A percentile compares a stretch with the other conserved stretches of the same genome.
phyloP scores from a whole-genome alignment of 2,113 vertebrate genomes.

The Cynocephalus volans region DNA sequence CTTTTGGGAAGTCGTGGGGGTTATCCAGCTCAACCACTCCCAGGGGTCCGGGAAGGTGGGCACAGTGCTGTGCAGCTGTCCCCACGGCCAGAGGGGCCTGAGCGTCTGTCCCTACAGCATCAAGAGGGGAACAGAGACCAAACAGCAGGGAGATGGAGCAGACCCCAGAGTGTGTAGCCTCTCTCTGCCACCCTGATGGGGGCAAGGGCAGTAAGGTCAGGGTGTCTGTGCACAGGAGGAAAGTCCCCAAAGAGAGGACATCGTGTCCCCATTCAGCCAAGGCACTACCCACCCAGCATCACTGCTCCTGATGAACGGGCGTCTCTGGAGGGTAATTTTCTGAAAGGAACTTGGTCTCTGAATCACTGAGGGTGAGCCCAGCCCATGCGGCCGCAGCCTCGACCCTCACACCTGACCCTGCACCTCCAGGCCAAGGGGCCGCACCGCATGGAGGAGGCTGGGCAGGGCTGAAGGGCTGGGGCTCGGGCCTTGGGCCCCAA shows the following conservation, averaged over 20 bases:
- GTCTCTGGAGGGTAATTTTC: constrained; percentile 83
- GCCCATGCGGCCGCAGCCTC: background rate
- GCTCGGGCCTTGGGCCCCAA: accelerated
- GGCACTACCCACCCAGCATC: constrained; percentile 70
- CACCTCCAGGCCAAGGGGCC: background rate
- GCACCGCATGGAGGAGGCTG: background rate
- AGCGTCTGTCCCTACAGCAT: accelerated
- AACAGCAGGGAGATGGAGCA: accelerated
- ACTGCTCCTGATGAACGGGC: constrained; percentile 79
- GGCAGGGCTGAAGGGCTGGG: too few relatives aligned
- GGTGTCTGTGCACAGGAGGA: too few relatives aligned
- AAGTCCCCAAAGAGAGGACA: background rate
- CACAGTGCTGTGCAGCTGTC: accelerated
- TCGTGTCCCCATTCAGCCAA: constrained; percentile 49
- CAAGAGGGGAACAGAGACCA: background rate
- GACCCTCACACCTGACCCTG: background rate
- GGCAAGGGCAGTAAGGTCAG: too few relatives aligned
- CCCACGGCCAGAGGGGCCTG: background rate
- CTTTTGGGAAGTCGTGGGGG: background rate
- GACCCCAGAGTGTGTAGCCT: background rate
- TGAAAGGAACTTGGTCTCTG: constrained; percentile 78
- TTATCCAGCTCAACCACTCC: background rate
- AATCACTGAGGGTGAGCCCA: constrained; percentile 77
- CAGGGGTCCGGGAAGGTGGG: background rate
- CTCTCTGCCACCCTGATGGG: accelerated